Evolutionary conservation across 2,888 invertebrate genomes (phyloP).

Genomic region (Scrobipalpa costella): DNA sequence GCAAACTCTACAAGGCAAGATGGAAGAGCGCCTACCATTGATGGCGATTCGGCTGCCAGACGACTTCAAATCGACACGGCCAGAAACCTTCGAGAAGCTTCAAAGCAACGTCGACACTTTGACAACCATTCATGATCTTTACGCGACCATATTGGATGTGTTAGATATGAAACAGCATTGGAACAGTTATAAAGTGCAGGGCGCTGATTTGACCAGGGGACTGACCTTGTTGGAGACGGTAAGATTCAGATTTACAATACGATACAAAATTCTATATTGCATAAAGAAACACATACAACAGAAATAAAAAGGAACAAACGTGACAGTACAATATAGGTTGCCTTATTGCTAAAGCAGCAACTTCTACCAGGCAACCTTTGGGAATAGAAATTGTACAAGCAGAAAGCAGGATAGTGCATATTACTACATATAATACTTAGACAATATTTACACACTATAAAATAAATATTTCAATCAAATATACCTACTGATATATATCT

Average conservation of each 20-base stretch:
- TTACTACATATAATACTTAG: too few relatives aligned
- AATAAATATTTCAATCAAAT: neutral
- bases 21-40: slow-evolving; percentile 83
- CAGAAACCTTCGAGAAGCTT: slow-evolving; percentile 83
- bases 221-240: slow-evolving; percentile 40
- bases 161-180: slow-evolving; percentile 34
- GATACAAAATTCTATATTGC: too few relatives aligned
- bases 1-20: slow-evolving; percentile 93
- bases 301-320: too few relatives aligned
- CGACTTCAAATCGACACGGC: slow-evolving; percentile 83
- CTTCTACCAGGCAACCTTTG: too few relatives aligned
- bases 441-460: too few relatives aligned
- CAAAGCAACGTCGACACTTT: slow-evolving; percentile 84
- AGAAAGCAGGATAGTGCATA: too few relatives aligned
- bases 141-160: slow-evolving; percentile 80
- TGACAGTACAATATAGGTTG: too few relatives aligned
- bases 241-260: too few relatives aligned
- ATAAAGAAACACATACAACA: too few relatives aligned
- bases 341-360: too few relatives aligned
- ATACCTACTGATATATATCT: neutral
- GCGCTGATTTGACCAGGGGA: slow-evolving; percentile 36
- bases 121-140: slow-evolving; percentile 92
- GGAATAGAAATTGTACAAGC: too few relatives aligned
- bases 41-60: slow-evolving; percentile 84
- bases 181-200: slow-evolving; percentile 34